Evolutionary conservation across 1,140 invertebrate genomes (phyloP).

Genomic region (Drosophila takahashii): DNA sequence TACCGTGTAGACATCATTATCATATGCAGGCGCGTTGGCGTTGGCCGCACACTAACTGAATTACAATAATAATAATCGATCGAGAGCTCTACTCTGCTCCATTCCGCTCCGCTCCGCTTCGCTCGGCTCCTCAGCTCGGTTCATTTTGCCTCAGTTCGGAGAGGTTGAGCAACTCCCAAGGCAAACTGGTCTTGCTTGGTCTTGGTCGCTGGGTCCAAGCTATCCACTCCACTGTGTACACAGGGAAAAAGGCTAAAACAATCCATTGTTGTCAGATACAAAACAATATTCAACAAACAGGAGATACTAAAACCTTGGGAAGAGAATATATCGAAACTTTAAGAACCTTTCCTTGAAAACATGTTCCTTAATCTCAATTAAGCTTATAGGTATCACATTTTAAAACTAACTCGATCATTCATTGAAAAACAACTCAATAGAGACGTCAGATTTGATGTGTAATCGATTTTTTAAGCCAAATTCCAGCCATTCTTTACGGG

Average conservation of each 20-base stretch:
- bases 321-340: background rate
- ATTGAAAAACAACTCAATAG: too few relatives aligned
- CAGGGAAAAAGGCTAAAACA: background rate
- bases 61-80: constrained; percentile 76
- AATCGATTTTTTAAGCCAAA: too few relatives aligned
- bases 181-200: constrained; percentile 66
- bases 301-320: too few relatives aligned
- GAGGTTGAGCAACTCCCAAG: constrained; percentile 74
- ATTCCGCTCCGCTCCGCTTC: constrained; percentile 14
- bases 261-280: background rate
- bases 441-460: too few relatives aligned
- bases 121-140: constrained; percentile 11
- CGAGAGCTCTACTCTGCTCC: constrained; percentile 25
- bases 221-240: constrained; percentile 16
- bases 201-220: constrained; percentile 28
- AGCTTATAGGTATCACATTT: background rate
- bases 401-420: too few relatives aligned
- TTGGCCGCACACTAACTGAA: constrained; percentile 65
- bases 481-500: too few relatives aligned
- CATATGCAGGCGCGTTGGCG: constrained; percentile 59
- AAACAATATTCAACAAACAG: too few relatives aligned
- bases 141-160: constrained; percentile 20
- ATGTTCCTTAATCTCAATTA: background rate
- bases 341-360: background rate
- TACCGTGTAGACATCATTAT: constrained; percentile 33